These are phyloP conservation scores for Trematocara stigmaticum DNA, from an alignment of 2,113 vertebrate genomes.

Conservation along the genomic window DNA sequence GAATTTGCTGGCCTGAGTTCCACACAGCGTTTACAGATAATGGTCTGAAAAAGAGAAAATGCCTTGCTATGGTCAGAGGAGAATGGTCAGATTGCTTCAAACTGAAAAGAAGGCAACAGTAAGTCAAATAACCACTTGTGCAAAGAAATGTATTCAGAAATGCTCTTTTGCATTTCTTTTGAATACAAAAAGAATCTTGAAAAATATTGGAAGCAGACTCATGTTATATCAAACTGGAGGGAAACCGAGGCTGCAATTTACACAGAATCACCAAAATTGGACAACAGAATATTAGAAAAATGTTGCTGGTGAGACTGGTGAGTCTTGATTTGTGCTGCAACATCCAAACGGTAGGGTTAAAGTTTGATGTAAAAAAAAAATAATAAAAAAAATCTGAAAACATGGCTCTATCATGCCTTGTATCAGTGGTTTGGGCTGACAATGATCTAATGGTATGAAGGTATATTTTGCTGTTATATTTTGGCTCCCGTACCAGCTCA, in stretches of 20 bases:
- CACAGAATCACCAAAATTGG: neutral
- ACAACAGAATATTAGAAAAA: neutral
- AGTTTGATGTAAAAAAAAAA: neutral
- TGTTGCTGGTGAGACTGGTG: neutral
- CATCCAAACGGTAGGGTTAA: neutral
- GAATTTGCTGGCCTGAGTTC: neutral
- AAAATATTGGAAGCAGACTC: neutral
- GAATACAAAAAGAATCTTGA: neutral
- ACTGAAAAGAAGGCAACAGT: neutral
- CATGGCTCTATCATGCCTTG: neutral
- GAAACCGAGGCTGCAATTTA: neutral
- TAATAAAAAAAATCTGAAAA: neutral
- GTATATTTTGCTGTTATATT: neutral
- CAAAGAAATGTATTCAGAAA: neutral
- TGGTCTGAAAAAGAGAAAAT: neutral
- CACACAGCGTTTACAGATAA: neutral
- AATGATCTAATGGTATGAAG: neutral
- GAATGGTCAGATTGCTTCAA: neutral
- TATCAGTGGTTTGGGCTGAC: neutral
- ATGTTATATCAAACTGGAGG: neutral
- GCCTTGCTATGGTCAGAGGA: neutral
- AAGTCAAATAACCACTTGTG: neutral
- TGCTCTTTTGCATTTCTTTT: neutral
- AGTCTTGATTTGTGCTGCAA: neutral
- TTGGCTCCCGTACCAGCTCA: neutral